Evolutionary conservation across 1,140 invertebrate genomes (phyloP), one percentile per base, ranked within the genome.

Genomic region (Drosophila ercepeae): DNA sequence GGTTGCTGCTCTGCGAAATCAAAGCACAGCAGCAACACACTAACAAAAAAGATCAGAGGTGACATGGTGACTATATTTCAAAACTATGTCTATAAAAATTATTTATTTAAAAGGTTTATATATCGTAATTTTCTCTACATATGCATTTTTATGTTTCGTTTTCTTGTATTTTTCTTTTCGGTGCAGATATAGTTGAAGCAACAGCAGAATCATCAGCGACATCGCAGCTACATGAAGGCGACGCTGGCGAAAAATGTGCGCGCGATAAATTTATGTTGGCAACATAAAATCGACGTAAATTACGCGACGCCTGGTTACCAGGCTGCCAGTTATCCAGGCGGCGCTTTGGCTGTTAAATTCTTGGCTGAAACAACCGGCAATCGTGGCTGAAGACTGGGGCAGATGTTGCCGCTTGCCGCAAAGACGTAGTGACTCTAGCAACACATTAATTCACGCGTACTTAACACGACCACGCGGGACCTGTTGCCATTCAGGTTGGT

Each of bases 281-380:
- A 86, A 79, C 82, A 82, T 88, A 73, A 86, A 88, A 86, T 88
- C 82, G 81, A 86, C 81, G 81, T 86, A 88, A 82, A 86, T 86
- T 86, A 88, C 81, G 82, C 81, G 81, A 60, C 75, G 78, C 64
- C 65, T 72, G 77, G 55, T 64, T 71, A 75, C 70, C 70, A 78
- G 44, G 50, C 39, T 63, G 51, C 50, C 63, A 55, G 55, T 44
- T 78, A 61, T 41, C 58, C 68, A 70, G 78, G 81, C 81, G 81
- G 81, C 81, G 81, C 81, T 84, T 84, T 84, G 82, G 81, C 81
- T 84, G 81, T 84, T 82, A 81, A 86, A 86, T 86, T 86, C 81
- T 86, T 86, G 82, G 64, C 73, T 21, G 7, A 32, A 34, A 36
- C 63, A 32, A 53, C 67, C 39, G 25, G 71, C 60, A 75, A 73